A percentile compares a stretch with the other conserved stretches of the same genome.
Evolutionary conservation across 1,140 invertebrate species (phyloP).

Genomic region (Drosophila miranda): DNA sequence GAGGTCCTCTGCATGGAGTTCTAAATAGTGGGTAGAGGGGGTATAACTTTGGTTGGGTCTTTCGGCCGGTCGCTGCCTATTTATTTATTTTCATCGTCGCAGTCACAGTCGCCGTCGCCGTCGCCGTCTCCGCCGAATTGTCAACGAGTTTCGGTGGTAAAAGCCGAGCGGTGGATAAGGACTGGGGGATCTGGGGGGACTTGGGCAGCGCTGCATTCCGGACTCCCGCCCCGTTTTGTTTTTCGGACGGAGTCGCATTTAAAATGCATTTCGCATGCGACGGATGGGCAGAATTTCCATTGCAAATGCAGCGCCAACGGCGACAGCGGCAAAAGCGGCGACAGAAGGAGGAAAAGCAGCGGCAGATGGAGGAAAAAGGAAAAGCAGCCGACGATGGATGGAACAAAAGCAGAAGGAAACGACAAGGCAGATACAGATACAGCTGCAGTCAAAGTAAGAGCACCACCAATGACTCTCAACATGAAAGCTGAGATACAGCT

Average conservation of each 20-base stretch:
- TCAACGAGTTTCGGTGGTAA: constrained; percentile 57
- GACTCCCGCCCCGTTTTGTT: constrained; percentile 22
- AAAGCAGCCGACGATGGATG: too few species aligned
- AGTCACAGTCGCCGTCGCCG: constrained; percentile 28
- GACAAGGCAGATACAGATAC: too few species aligned
- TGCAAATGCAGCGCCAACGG: constrained; percentile 62
- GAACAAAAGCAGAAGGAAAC: too few species aligned
- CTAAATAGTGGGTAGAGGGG: not conserved
- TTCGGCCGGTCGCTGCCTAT: constrained; percentile 58
- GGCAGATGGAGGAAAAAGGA: not conserved
- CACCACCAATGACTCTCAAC: too few species aligned
- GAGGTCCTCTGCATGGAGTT: too few species aligned
- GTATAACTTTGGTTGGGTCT: constrained; percentile 15
- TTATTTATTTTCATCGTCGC: constrained; percentile 71
- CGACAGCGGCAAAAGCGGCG: not conserved
- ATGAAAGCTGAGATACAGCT: too few species aligned
- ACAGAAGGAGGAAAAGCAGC: constrained; percentile 5
- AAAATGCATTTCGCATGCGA: constrained; percentile 77
- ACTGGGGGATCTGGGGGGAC: not conserved
- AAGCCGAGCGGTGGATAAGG: constrained; percentile 11
- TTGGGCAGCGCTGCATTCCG: constrained; percentile 7
- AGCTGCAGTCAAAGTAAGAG: too few species aligned
- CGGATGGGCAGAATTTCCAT: constrained; percentile 62
- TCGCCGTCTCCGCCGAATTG: constrained; percentile 58
- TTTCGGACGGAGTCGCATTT: constrained; percentile 63